phyloP scores from a whole-genome alignment of 2,113 vertebrate species.

The Elgaria multicarinata region DNA sequence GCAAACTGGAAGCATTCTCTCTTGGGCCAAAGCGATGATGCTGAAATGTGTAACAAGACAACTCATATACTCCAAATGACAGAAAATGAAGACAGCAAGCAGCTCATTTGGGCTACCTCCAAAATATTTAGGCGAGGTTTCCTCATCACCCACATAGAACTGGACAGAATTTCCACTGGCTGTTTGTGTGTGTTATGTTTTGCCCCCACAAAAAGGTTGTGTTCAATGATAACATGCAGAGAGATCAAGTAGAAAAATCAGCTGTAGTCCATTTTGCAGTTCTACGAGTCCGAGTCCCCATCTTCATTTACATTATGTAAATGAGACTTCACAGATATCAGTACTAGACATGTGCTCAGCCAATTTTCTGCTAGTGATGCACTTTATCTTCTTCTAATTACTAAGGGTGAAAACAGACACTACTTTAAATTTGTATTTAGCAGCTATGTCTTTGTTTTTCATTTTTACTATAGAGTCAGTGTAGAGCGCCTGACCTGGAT shows the following conservation, averaged over 20 bases:
- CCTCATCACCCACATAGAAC: slow-evolving; percentile 27
- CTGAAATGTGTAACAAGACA: slow-evolving; percentile 75
- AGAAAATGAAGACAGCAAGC: slow-evolving; percentile 71
- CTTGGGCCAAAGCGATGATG: slow-evolving; percentile 47
- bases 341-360: neutral
- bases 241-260: slow-evolving; percentile 63
- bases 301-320: slow-evolving; percentile 33
- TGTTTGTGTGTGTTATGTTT: neutral
- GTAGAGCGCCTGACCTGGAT: too few relatives aligned
- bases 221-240: slow-evolving; percentile 62
- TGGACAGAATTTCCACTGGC: slow-evolving; percentile 53
- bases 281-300: slow-evolving; percentile 18
- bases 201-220: neutral
- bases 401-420: neutral
- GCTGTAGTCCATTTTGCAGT: slow-evolving; percentile 56
- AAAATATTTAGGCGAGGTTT: slow-evolving; percentile 67
- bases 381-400: neutral
- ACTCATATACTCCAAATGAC: slow-evolving; percentile 67
- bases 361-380: neutral
- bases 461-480: neutral
- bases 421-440: too few relatives aligned
- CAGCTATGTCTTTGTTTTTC: neutral
- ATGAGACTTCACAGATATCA: neutral
- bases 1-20: slow-evolving; percentile 69
- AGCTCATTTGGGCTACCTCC: slow-evolving; percentile 60